Evolutionary conservation across 2,888 invertebrate genomes (phyloP).

Genomic region (Asteroscopus sphinx): DNA sequence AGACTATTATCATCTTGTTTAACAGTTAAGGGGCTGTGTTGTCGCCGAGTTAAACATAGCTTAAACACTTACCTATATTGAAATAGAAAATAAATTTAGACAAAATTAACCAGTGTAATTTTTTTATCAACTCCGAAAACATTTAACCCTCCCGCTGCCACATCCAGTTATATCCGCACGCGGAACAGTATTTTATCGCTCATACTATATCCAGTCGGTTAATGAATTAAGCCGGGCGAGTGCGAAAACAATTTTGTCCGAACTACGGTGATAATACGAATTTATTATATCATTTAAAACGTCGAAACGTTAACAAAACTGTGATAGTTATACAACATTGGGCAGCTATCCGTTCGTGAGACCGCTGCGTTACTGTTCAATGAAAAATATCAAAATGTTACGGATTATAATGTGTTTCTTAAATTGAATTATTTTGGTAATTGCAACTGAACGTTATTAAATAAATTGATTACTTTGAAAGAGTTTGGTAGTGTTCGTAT

Average conservation of each 20-base stretch:
- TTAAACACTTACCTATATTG: too few relatives aligned
- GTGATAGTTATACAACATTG: slow-evolving; percentile 67
- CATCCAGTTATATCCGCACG: slow-evolving; percentile 40
- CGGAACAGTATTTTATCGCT: slow-evolving; percentile 63
- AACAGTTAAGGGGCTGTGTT: too few relatives aligned
- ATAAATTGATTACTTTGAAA: neutral
- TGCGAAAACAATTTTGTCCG: slow-evolving; percentile 83
- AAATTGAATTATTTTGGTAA: slow-evolving; percentile 5
- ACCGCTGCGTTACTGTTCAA: slow-evolving; percentile 36
- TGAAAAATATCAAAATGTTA: slow-evolving; percentile 42
- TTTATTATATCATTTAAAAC: slow-evolving; percentile 87
- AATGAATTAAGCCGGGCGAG: slow-evolving; percentile 81
- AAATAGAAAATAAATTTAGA: too few relatives aligned
- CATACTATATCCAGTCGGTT: slow-evolving; percentile 75
- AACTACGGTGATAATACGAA: slow-evolving; percentile 81
- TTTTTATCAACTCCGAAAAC: neutral
- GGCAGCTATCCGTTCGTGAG: slow-evolving; percentile 49
- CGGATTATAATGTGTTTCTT: slow-evolving; percentile 15
- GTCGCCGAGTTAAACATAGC: too few relatives aligned
- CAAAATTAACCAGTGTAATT: neutral
- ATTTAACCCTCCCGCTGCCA: slow-evolving; percentile 25
- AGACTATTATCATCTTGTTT: too few relatives aligned
- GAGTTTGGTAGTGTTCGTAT: neutral
- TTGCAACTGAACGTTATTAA: neutral
- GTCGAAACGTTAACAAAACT: slow-evolving; percentile 78